Evolutionary conservation across 2,797 vertebrate genomes (phyloP).

Genomic region (Ispidina lecontei): DNA sequence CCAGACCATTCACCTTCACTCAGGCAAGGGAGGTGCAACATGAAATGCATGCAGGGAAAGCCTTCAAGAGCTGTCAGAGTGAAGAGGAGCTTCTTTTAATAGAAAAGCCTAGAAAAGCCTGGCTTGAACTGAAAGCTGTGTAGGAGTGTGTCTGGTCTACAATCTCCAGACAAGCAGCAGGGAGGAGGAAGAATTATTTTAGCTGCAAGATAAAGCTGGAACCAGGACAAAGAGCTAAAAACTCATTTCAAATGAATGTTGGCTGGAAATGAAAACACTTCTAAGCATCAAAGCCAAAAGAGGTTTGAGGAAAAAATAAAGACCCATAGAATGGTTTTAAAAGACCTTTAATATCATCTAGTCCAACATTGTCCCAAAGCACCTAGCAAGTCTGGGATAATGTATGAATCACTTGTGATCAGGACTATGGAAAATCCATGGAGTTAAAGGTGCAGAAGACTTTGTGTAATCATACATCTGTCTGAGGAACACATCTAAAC

Average conservation of each 20-base stretch:
- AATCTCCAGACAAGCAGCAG: conserved; percentile 36
- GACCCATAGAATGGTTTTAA: neutral
- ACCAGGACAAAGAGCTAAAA: neutral
- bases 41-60: neutral
- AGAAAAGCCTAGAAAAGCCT: conserved; percentile 6
- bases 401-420: neutral
- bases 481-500: neutral
- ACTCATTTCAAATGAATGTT: neutral
- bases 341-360: neutral
- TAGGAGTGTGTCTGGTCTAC: conserved; percentile 23
- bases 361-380: neutral
- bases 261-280: neutral
- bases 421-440: rapidly evolving
- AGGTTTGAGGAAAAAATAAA: neutral
- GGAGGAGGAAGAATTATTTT: conserved; percentile 42
- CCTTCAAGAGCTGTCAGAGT: neutral
- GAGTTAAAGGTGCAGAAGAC: neutral
- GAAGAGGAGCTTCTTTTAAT: conserved; percentile 6
- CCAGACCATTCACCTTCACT: neutral
- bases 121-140: conserved; percentile 32
- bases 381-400: neutral
- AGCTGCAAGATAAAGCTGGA: conserved; percentile 31
- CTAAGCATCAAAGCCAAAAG: neutral
- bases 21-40: neutral
- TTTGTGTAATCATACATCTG: neutral